phyloP scores from a whole-genome alignment of 2,113 vertebrate species.

The Sula dactylatra region DNA sequence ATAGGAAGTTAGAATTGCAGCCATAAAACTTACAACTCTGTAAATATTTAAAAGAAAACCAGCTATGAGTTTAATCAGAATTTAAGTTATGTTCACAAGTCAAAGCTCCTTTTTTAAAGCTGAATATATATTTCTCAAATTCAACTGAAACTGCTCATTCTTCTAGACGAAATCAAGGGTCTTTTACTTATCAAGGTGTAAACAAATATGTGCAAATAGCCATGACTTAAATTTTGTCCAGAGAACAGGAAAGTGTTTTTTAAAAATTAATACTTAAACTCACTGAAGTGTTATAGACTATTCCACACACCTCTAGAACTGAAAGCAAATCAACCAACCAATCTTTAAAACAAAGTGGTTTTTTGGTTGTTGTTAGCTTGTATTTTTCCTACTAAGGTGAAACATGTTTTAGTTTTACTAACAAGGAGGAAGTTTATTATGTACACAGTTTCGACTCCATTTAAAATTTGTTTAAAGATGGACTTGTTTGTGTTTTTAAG shows the following conservation, averaged over 20 bases:
- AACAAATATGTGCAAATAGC: background rate
- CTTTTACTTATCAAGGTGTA: background rate
- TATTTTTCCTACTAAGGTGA: background rate
- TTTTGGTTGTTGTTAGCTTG: fast-evolving
- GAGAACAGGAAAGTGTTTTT: background rate
- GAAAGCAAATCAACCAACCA: background rate
- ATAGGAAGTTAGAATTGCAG: background rate
- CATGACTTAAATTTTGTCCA: background rate
- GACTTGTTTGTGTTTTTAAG: background rate
- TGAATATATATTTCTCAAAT: background rate
- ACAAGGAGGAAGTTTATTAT: background rate
- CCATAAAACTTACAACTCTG: background rate
- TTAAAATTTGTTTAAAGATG: background rate
- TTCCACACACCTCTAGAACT: background rate
- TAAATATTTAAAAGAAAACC: background rate
- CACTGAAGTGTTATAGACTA: background rate
- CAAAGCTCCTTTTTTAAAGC: background rate
- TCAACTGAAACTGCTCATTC: background rate
- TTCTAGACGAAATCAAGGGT: background rate
- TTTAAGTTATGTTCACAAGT: background rate
- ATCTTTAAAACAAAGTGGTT: background rate
- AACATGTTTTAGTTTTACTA: background rate
- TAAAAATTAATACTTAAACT: background rate
- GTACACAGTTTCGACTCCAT: background rate
- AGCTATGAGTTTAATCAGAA: too few relatives aligned